Conservation (phyloP, 2,113 vertebrate species). For the Oxyura jamaicensis region DNA sequence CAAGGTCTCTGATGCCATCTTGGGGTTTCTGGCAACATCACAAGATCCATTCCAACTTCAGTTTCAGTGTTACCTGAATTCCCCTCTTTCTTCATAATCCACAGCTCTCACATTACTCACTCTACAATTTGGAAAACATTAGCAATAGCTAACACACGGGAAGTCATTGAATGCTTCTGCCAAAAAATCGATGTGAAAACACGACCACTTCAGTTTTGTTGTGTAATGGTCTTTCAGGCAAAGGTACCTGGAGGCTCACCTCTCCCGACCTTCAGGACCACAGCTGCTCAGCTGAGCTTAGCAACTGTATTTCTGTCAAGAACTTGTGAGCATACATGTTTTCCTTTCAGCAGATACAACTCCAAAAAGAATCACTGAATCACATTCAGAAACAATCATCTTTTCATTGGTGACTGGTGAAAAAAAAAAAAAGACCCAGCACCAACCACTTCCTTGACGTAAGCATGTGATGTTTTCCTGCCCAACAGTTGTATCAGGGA, state of each 20-base stretch:
- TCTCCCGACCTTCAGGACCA: background rate
- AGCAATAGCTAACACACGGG: background rate
- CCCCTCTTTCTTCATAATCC: background rate
- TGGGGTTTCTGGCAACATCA: conserved; percentile 22
- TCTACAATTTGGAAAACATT: background rate
- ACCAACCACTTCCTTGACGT: background rate
- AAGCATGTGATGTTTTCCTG: background rate
- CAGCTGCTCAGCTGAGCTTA: background rate
- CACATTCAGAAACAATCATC: background rate
- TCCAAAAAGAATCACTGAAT: background rate
- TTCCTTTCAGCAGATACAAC: background rate
- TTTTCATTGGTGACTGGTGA: background rate
- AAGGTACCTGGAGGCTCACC: background rate
- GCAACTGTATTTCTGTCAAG: background rate
- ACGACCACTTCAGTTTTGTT: background rate
- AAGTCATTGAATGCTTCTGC: background rate
- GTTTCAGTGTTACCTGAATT: background rate
- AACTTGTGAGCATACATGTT: background rate
- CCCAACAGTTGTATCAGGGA: background rate
- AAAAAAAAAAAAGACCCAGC: background rate
- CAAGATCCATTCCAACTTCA: background rate
- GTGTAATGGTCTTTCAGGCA: background rate
- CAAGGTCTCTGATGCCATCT: conserved; percentile 15
- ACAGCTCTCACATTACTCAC: background rate
- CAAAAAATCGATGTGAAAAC: background rate